Evolutionary conservation across 2,113 vertebrate genomes (phyloP).

Genomic region (Caranx ignobilis): DNA sequence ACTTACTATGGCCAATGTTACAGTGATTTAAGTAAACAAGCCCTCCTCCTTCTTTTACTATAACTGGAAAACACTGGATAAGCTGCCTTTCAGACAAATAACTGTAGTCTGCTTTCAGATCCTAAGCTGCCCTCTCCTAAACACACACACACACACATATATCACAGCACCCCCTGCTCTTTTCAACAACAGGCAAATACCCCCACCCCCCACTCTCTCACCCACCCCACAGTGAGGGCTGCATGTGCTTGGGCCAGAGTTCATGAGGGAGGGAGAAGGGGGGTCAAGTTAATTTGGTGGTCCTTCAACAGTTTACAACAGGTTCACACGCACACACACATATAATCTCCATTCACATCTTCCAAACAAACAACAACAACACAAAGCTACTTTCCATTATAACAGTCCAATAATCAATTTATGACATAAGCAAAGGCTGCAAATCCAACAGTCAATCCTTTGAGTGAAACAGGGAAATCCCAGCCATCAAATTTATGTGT

Average conservation of each 20-base stretch:
- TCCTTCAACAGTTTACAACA: conserved; percentile 82
- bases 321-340: conserved; percentile 53
- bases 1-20: conserved; percentile 70
- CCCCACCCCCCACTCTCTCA: conserved; percentile 8
- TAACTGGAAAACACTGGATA: conserved; percentile 79
- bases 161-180: conserved; percentile 56
- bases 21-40: conserved; percentile 67
- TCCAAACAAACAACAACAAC: conserved; percentile 54
- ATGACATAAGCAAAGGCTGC: conserved; percentile 37
- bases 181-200: conserved; percentile 69
- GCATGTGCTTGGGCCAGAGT: conserved; percentile 77
- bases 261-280: conserved; percentile 77
- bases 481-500: conserved; percentile 26
- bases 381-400: conserved; percentile 61
- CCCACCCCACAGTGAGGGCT: conserved; percentile 57
- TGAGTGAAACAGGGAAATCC: conserved; percentile 52
- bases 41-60: conserved; percentile 22
- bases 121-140: conserved; percentile 50
- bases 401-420: conserved; percentile 44
- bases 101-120: conserved; percentile 74
- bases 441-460: conserved; percentile 43
- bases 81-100: conserved; percentile 81
- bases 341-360: conserved; percentile 15
- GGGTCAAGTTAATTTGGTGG: conserved; percentile 83
- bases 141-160: conserved; percentile 41